A percentile compares a stretch with the other conserved stretches of the same genome.
Conservation (phyloP, 2,888 invertebrate genomes). For the Zonitis immaculata region DNA sequence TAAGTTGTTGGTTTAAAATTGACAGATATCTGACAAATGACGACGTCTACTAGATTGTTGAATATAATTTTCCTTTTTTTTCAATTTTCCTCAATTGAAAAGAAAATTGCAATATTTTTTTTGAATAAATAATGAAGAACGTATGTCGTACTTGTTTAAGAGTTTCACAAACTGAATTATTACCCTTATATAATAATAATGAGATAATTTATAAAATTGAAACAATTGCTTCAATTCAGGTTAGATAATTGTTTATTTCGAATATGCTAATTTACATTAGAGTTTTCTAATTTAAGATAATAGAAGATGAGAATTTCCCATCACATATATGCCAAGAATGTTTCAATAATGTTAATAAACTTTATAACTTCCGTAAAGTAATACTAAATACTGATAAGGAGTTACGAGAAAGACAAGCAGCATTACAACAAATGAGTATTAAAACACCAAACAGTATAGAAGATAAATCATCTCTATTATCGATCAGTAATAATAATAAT, state of each 20-base stretch:
- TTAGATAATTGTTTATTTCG: constrained; percentile 13
- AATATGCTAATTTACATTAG: background rate
- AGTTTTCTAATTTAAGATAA: constrained; percentile 20
- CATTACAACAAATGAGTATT: constrained; percentile 15
- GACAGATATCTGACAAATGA: too few relatives aligned
- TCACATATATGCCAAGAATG: constrained; percentile 36
- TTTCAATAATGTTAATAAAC: constrained; percentile 31
- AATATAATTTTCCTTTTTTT: too few relatives aligned
- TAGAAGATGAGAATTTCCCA: constrained; percentile 25
- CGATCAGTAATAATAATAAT: too few relatives aligned
- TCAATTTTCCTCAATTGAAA: too few relatives aligned
- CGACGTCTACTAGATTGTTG: too few relatives aligned
- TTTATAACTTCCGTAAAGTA: constrained; percentile 36
- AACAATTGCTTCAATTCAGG: constrained; percentile 33
- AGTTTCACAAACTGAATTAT: constrained; percentile 18
- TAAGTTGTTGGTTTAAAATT: too few relatives aligned
- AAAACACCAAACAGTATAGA: constrained; percentile 10
- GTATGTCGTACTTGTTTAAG: constrained; percentile 34
- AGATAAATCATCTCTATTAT: background rate
- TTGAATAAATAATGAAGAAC: constrained; percentile 21
- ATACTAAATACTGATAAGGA: constrained; percentile 33
- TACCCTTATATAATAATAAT: constrained; percentile 21
- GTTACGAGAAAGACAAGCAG: constrained; percentile 23
- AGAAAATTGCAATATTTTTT: background rate
- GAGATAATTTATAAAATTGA: constrained; percentile 33